Evolutionary conservation across 37 sponge, comb jelly and placozoan genomes (phyloP).

Genomic region (Halichondria panicea): DNA sequence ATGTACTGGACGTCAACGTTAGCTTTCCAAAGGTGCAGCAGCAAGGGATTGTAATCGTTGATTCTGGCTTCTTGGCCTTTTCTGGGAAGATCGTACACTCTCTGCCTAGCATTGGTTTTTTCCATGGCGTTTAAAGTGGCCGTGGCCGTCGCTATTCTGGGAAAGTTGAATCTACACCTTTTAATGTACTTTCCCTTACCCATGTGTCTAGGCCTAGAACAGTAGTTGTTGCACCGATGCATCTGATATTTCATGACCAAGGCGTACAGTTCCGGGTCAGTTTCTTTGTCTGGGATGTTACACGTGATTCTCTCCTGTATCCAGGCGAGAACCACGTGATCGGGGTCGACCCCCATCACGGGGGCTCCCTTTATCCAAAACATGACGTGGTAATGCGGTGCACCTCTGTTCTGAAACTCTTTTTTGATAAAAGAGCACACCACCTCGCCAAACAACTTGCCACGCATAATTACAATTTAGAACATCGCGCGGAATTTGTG

Average conservation of each 20-base stretch:
- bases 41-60: conserved; percentile 62
- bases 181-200: conserved; percentile 15
- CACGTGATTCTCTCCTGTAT: conserved; percentile 62
- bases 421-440: no score
- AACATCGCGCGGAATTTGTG: no score
- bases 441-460: no score
- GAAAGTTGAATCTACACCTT: conserved; percentile 52
- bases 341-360: conserved; percentile 33
- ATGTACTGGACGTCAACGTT: conserved; percentile 58
- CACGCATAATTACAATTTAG: no score
- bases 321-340: conserved; percentile 5
- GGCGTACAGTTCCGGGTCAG: conserved; percentile 48
- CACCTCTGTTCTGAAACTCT: conserved; percentile 39
- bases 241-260: conserved; percentile 48
- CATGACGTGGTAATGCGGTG: conserved; percentile 53
- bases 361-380: conserved; percentile 48
- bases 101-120: background rate
- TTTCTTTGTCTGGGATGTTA: conserved; percentile 43
- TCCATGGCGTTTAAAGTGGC: conserved; percentile 14
- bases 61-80: conserved; percentile 25
- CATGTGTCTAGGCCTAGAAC: conserved; percentile 29
- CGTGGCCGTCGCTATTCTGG: conserved; percentile 14
- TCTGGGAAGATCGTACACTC: conserved; percentile 38
- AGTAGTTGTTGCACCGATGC: no score
- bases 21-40: conserved; percentile 58